phyloP scores from a whole-genome alignment of 2,888 invertebrate species.

The Hypsopygia costalis region DNA sequence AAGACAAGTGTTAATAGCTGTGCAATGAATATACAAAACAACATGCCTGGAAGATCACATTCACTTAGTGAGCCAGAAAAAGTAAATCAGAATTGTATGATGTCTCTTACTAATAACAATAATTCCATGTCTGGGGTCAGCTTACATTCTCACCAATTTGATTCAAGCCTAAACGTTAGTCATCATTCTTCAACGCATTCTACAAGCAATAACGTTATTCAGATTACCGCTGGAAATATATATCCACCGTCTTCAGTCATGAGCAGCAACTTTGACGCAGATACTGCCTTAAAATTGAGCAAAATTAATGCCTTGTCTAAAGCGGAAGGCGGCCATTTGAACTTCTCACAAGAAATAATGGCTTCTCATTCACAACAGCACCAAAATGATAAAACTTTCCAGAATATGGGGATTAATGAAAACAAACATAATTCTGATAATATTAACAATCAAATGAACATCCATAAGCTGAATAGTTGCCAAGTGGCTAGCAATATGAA shows the following conservation, averaged over 20 bases:
- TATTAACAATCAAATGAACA: conserved; percentile 56
- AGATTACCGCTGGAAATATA: conserved; percentile 71
- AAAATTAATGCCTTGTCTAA: conserved; percentile 73
- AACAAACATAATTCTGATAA: conserved; percentile 55
- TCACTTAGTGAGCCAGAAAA: conserved; percentile 58
- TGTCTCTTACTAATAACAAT: conserved; percentile 48
- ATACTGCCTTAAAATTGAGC: conserved; percentile 68
- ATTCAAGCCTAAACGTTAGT: conserved; percentile 54
- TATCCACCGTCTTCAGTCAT: conserved; percentile 62
- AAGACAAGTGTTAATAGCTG: conserved; percentile 50
- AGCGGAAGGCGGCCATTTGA: conserved; percentile 69
- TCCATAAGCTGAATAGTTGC: conserved; percentile 68
- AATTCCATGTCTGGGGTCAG: conserved; percentile 47
- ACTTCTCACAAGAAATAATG: conserved; percentile 74
- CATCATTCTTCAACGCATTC: conserved; percentile 62
- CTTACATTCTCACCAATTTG: conserved; percentile 65
- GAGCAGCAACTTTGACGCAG: conserved; percentile 66
- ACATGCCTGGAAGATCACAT: conserved; percentile 43
- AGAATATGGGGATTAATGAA: conserved; percentile 63
- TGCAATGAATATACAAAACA: conserved; percentile 54
- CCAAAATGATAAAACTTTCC: conserved; percentile 68
- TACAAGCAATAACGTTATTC: conserved; percentile 67
- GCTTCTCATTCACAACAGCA: conserved; percentile 70
- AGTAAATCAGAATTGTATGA: conserved; percentile 57
- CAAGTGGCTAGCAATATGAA: conserved; percentile 60